A percentile compares a stretch with the other conserved stretches of the same genome.
Conservation (phyloP, 2,797 vertebrate genomes). For the Neolamprologus multifasciatus region DNA sequence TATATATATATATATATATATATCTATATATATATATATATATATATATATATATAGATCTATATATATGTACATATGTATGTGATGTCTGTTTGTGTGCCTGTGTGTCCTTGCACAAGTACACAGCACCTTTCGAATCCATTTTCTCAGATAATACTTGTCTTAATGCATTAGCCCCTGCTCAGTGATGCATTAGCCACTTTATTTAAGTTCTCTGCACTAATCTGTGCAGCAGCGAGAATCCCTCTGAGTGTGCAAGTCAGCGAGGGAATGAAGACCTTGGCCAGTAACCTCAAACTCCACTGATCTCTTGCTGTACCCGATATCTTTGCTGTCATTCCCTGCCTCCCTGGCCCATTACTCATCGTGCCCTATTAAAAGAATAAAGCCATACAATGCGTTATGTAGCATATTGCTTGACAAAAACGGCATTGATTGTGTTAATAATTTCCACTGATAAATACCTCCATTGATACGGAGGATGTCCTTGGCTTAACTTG, state of each 20-base stretch:
- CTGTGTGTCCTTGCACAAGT: conserved; percentile 1
- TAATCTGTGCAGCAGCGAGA: conserved; percentile 44
- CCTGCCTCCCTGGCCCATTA: conserved; percentile 58
- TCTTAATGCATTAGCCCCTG: conserved; percentile 15
- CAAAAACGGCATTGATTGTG: conserved; percentile 66
- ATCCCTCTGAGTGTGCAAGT: conserved; percentile 30
- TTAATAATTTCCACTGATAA: conserved; percentile 73
- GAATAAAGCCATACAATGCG: conserved; percentile 57
- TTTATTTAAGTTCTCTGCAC: conserved; percentile 43
- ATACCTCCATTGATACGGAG: conserved; percentile 66
- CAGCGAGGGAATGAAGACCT: conserved; percentile 52
- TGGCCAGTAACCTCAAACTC: conserved; percentile 64
- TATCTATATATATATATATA: background rate
- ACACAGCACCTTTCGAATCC: conserved; percentile 7
- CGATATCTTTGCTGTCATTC: conserved; percentile 58
- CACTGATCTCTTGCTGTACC: conserved; percentile 36
- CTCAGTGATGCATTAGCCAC: conserved; percentile 47
- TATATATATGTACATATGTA: background rate
- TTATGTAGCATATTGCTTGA: conserved; percentile 62
- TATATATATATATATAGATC: rapidly evolving
- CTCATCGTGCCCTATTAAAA: conserved; percentile 62
- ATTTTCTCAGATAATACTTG: conserved; percentile 34
- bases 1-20: background rate
- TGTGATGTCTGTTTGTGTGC: background rate
- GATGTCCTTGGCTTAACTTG: conserved; percentile 65